These are phyloP conservation scores for Molothrus ater DNA, from an alignment of 2,797 vertebrate genomes.

Conservation along the genomic window DNA sequence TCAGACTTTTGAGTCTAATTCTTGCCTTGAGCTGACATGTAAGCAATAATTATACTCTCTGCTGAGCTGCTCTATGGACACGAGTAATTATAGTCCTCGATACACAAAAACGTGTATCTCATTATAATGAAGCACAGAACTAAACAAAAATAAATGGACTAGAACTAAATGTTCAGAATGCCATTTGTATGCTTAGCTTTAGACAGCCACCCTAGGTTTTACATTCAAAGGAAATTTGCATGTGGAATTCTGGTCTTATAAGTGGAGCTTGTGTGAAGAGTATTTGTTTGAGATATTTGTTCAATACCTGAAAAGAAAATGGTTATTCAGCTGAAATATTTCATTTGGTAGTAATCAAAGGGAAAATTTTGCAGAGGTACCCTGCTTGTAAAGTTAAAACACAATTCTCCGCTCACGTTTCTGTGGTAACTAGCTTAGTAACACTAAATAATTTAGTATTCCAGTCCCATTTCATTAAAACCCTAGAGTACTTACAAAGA, in stretches of 20 bases:
- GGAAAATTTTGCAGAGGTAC: neutral
- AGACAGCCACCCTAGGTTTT: neutral
- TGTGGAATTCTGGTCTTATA: neutral
- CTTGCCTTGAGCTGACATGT: neutral
- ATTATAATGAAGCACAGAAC: conserved; percentile 7
- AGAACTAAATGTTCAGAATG: conserved; percentile 4
- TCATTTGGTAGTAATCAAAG: neutral
- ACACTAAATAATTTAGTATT: neutral
- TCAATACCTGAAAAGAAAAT: neutral
- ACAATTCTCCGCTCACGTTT: neutral
- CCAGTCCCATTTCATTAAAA: neutral
- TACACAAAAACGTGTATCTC: neutral
- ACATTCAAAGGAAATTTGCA: neutral
- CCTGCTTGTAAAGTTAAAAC: neutral
- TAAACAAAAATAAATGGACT: conserved; percentile 27
- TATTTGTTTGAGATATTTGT: neutral
- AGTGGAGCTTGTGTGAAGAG: neutral
- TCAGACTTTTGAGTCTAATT: conserved; percentile 26
- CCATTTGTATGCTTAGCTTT: neutral
- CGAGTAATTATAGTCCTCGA: neutral
- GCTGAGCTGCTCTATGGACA: neutral
- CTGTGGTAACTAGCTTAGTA: neutral
- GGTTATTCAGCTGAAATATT: neutral
- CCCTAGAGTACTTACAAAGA: neutral
- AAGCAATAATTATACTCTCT: conserved; percentile 26